Evolutionary conservation across 2,888 invertebrate species (phyloP).

Genomic region (Orthosia incerta): DNA sequence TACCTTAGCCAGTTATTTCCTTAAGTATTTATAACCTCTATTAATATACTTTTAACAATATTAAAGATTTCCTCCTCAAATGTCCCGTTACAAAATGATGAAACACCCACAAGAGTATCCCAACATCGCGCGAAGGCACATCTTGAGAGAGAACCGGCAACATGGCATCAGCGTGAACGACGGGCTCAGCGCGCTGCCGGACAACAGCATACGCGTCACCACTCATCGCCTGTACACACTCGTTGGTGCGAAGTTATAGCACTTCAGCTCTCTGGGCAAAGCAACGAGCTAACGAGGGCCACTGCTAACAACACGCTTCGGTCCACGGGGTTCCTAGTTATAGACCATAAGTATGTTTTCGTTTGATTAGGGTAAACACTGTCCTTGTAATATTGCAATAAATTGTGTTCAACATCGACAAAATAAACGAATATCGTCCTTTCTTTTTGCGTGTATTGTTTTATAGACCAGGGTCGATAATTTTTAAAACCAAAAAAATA

Average conservation of each 20-base stretch:
- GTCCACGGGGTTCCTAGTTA: too few relatives aligned
- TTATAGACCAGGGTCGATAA: too few relatives aligned
- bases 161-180: neutral
- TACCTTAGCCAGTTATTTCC: neutral
- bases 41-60: neutral
- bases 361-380: too few relatives aligned
- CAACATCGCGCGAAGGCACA: neutral
- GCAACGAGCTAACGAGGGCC: too few relatives aligned
- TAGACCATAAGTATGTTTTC: too few relatives aligned
- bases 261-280: too few relatives aligned
- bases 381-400: too few relatives aligned
- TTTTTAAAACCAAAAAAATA: too few relatives aligned
- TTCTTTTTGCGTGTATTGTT: too few relatives aligned
- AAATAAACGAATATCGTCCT: too few relatives aligned
- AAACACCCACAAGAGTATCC: neutral
- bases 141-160: slow-evolving; percentile 5
- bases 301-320: too few relatives aligned
- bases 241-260: neutral
- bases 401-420: too few relatives aligned
- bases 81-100: slow-evolving; percentile 24
- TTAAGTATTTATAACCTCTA: neutral
- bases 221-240: neutral
- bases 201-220: neutral
- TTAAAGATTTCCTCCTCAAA: slow-evolving; percentile 32
- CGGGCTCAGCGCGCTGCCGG: neutral